A percentile compares a stretch with the other conserved stretches of the same genome.
Conservation (phyloP, 2,797 vertebrate genomes). For the Sebastiscus albofasciatus region DNA sequence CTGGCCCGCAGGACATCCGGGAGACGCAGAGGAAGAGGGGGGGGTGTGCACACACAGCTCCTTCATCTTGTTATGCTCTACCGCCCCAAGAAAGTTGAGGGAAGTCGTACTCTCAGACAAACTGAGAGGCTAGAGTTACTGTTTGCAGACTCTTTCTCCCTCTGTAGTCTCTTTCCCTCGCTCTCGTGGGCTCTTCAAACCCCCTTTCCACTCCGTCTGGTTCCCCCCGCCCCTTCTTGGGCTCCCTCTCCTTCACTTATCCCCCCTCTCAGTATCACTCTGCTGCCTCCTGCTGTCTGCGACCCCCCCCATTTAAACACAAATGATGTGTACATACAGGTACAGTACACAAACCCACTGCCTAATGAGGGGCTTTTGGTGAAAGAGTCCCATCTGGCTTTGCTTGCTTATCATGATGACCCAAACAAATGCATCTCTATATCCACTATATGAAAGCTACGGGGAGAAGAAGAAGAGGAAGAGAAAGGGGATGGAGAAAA, state of each 20-base stretch:
- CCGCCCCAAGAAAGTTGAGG: constrained; percentile 63
- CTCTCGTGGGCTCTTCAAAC: constrained; percentile 51
- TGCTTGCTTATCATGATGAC: not conserved
- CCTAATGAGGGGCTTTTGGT: not conserved
- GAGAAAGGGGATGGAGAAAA: not conserved
- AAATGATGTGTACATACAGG: constrained; percentile 12
- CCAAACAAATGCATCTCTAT: not conserved
- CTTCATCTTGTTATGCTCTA: constrained; percentile 83
- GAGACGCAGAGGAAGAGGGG: constrained; percentile 65
- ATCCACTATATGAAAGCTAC: not conserved
- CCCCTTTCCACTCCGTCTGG: constrained; percentile 54
- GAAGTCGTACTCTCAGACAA: constrained; percentile 62
- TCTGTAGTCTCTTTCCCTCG: constrained; percentile 48
- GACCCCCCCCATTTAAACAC: constrained; percentile 25
- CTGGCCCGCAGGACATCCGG: constrained; percentile 63
- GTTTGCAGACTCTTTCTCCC: constrained; percentile 60
- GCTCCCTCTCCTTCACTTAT: constrained; percentile 20
- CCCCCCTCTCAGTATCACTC: constrained; percentile 26
- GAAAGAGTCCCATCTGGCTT: not conserved
- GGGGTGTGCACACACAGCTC: constrained; percentile 84
- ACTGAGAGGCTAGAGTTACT: constrained; percentile 51
- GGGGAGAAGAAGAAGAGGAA: not conserved
- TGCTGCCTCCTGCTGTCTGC: constrained; percentile 67
- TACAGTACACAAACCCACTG: constrained; percentile 12
- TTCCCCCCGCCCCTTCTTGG: constrained; percentile 41